These are phyloP conservation scores for Eriocheir sinensis DNA, from an alignment of 1,140 invertebrate species.

Conservation along the genomic window DNA sequence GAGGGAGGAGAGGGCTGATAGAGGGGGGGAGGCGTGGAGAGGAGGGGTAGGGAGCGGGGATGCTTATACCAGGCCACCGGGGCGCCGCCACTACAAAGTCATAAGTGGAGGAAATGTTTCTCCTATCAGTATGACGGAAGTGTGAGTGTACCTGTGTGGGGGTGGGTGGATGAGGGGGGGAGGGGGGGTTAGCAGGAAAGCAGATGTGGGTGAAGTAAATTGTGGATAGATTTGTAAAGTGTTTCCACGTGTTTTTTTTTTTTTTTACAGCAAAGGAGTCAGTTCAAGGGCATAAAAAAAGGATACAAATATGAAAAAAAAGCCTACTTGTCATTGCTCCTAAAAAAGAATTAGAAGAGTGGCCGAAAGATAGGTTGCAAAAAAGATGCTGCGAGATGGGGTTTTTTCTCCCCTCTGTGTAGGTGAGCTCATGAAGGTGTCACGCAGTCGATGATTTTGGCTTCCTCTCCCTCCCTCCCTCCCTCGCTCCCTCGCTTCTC, in stretches of 20 bases:
- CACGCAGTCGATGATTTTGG: too few species aligned
- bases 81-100: conserved; percentile 9
- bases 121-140: not conserved
- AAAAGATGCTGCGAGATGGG: too few species aligned
- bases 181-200: not conserved
- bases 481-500: not conserved
- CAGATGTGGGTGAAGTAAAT: not conserved
- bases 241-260: too few species aligned
- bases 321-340: too few species aligned
- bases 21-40: not conserved
- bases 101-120: conserved; percentile 41
- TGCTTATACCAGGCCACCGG: not conserved
- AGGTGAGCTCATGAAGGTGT: too few species aligned
- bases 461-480: too few species aligned
- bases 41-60: not conserved
- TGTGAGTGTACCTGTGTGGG: not conserved
- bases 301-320: too few species aligned
- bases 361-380: too few species aligned
- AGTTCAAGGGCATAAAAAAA: too few species aligned
- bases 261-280: too few species aligned
- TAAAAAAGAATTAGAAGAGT: too few species aligned
- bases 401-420: too few species aligned
- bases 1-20: not conserved
- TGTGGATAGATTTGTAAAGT: not conserved
- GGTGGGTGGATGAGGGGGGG: not conserved